These are phyloP conservation scores for Solea solea DNA, from an alignment of 2,113 vertebrate genomes.

Conservation along the genomic window DNA sequence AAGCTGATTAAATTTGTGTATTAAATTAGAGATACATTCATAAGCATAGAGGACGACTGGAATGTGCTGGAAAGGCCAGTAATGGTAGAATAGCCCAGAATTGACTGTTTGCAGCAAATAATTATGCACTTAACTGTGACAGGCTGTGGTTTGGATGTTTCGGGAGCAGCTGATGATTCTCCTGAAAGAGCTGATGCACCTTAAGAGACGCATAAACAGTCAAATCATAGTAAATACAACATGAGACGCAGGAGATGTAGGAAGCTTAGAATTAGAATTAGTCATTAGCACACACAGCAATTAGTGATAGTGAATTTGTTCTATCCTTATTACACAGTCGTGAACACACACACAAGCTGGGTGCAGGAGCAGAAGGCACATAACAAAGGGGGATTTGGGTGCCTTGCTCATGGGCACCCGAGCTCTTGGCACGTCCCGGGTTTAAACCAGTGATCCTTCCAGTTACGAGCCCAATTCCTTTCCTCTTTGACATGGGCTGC, in stretches of 20 bases:
- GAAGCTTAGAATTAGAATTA: no score
- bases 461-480: no score
- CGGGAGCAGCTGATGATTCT: not conserved
- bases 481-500: not conserved
- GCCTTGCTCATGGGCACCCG: no score
- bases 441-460: no score
- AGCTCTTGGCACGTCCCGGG: no score
- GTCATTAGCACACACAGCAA: no score
- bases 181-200: not conserved
- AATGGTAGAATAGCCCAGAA: not conserved
- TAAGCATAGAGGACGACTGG: not conserved
- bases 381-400: no score
- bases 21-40: not conserved
- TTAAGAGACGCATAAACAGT: not conserved
- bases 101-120: not conserved
- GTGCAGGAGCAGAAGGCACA: no score
- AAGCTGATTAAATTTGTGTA: not conserved
- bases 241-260: not conserved
- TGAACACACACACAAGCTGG: no score
- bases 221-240: not conserved
- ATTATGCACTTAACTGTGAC: not conserved
- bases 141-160: not conserved
- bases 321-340: no score
- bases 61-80: not conserved
- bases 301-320: no score